Evolutionary conservation across 2,113 vertebrate genomes (phyloP), one percentile per base, ranked within the genome.

Genomic region (Rhadina sibilatrix): DNA sequence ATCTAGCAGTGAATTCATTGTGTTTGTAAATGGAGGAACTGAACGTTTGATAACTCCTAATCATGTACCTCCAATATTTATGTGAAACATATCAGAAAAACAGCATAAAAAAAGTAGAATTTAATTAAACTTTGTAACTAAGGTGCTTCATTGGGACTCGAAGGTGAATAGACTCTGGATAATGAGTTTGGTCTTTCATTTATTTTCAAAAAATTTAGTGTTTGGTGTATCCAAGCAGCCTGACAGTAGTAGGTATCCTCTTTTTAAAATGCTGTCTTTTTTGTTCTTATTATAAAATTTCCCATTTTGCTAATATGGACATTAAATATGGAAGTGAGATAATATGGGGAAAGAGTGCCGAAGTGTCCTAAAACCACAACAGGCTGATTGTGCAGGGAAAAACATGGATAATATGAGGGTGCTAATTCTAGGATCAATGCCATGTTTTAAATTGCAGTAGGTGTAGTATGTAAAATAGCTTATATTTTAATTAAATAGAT

Each of bases 321-420:
- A 42, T 13, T 82, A 42, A 83, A 50, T 10, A 47, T 24, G 30
- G n/a, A 71, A 35, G 15, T 35, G 27, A 85, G n/a, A n/a, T 31
- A 23, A 37, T 27, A 6, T n/a, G 40, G 16, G 10, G 7, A 33
- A 53, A 53, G 15, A 68, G 17, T 38, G 11, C 20, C 84, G 46
- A 64, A 49, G 15, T 15, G 15, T 69, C 57, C 70, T 59, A 59
- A 74, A 92, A 25, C 33, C 12, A 52, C 23, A 38, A 13, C 24
- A 66, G 9, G 20, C 31, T 74, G 16, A 61, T 42, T 35, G 16
- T 50, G 30, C 13, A 15, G 42, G 38, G 15, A 9, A 37, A 66
- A 44, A 2, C 37, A n/a, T 1, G 2, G 33, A 52, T 10, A 6
- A 52, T 10, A 6, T 22, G 53, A 11, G n/a, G 47, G 37, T 2